phyloP scores from a whole-genome alignment of 2,797 vertebrate genomes.

The Premnoplex brunnescens region DNA sequence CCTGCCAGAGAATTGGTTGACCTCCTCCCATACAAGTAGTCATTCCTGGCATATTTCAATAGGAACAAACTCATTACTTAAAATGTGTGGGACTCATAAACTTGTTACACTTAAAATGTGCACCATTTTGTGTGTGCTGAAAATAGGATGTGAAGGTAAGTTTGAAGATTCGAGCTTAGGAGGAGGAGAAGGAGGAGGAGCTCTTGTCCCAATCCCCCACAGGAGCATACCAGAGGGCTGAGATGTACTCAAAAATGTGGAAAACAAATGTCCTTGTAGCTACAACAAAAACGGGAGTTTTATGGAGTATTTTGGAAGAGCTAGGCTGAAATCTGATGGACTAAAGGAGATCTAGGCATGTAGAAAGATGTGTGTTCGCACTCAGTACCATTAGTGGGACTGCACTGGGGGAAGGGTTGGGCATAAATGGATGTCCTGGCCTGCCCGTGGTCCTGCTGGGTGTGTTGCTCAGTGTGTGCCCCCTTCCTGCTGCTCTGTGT shows the following conservation, averaged over 20 bases:
- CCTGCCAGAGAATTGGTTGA: constrained; percentile 1
- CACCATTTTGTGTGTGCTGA: neutral
- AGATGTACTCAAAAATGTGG: neutral
- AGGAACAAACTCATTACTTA: neutral
- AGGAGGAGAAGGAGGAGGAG: neutral
- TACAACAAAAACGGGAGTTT: neutral
- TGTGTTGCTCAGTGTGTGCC: neutral
- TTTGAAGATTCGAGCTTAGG: neutral
- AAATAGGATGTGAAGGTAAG: neutral
- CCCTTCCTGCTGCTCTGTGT: neutral
- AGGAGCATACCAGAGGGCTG: neutral
- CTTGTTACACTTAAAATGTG: neutral
- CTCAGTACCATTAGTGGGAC: neutral
- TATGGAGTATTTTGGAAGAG: neutral
- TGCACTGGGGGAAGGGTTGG: neutral
- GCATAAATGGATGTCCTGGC: neutral
- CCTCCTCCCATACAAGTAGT: neutral
- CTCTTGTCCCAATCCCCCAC: neutral
- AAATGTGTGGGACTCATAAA: neutral
- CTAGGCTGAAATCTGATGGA: neutral
- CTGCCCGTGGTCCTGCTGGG: accelerated
- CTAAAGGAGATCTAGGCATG: neutral
- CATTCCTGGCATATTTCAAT: neutral
- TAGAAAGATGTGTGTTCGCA: neutral
- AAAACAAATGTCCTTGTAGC: neutral